These are phyloP conservation scores for Scaptomyza parva DNA, from an alignment of 2,888 invertebrate genomes.

Conservation along the genomic window DNA sequence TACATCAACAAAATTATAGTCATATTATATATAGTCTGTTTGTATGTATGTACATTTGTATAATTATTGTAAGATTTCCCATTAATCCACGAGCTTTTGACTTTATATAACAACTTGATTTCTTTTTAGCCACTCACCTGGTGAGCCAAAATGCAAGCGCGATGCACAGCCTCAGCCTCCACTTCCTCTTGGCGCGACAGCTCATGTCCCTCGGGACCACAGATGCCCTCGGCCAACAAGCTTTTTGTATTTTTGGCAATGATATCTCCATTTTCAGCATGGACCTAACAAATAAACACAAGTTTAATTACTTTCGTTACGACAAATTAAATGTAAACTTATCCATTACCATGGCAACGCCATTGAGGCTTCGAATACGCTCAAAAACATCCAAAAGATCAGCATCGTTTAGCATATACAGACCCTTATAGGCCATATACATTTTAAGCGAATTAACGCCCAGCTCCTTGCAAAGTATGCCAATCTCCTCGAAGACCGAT, in stretches of 20 bases:
- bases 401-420: conserved; percentile 95
- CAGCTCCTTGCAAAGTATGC: conserved; percentile 90
- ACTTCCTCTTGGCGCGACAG: conserved; percentile 97
- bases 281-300: conserved; percentile 87
- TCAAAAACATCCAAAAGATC: conserved; percentile 95
- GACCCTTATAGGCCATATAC: conserved; percentile 98
- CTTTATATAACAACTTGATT: conserved; percentile 24
- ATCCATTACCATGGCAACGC: conserved; percentile 89
- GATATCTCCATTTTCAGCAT: conserved; percentile 98
- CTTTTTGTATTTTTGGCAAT: conserved; percentile 96
- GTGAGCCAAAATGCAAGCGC: conserved; percentile 96
- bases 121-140: conserved; percentile 87
- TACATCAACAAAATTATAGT: conserved; percentile 30
- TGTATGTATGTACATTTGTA: conserved; percentile 10
- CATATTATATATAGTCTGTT: conserved; percentile 9
- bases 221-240: conserved; percentile 93
- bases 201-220: conserved; percentile 97
- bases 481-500: conserved; percentile 94
- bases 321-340: background rate
- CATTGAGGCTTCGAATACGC: conserved; percentile 92
- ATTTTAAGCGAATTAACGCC: conserved; percentile 99
- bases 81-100: conserved; percentile 15
- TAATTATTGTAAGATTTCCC: conserved; percentile 18
- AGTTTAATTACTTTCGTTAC: too few species aligned
- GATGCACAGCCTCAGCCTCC: conserved; percentile 98